phyloP scores from a whole-genome alignment of 2,888 invertebrate species.

The Strigamia transsilvanica region DNA sequence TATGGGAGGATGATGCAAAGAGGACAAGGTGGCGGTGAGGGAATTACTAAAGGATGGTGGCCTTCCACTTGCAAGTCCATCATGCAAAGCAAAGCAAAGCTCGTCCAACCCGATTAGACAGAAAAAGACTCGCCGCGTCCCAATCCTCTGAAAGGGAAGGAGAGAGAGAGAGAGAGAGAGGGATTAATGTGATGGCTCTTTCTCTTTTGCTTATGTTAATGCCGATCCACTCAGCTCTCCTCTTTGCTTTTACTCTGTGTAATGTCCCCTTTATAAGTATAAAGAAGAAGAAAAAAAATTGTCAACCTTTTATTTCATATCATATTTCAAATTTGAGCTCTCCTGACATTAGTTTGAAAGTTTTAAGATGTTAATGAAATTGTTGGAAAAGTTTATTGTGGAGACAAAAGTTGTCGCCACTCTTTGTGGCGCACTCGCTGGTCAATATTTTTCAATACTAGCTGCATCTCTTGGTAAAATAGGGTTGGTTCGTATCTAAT shows the following conservation, averaged over 20 bases:
- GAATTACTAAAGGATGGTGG: slow-evolving; percentile 29
- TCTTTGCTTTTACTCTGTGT: slow-evolving; percentile 5
- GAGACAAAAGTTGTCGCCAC: too few relatives aligned
- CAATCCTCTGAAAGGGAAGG: slow-evolving; percentile 57
- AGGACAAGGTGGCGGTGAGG: slow-evolving; percentile 15
- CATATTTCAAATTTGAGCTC: background rate
- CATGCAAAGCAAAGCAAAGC: slow-evolving; percentile 56
- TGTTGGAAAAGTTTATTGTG: too few relatives aligned
- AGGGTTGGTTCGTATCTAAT: too few relatives aligned
- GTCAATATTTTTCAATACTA: too few relatives aligned
- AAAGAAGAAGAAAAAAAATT: background rate
- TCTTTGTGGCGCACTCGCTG: too few relatives aligned
- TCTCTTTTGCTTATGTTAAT: slow-evolving; percentile 41
- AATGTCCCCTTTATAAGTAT: slow-evolving; percentile 46
- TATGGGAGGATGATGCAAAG: background rate
- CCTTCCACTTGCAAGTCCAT: slow-evolving; percentile 42
- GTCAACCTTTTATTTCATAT: slow-evolving; percentile 11
- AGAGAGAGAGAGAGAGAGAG: slow-evolving; percentile 44
- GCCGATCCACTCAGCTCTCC: slow-evolving; percentile 9
- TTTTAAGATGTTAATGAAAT: background rate
- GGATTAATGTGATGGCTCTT: slow-evolving; percentile 40
- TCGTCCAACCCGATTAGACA: slow-evolving; percentile 57
- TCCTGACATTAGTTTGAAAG: background rate
- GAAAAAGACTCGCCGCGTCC: slow-evolving; percentile 57
- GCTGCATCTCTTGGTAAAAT: too few relatives aligned